Evolutionary conservation across 1,140 invertebrate species (phyloP), one percentile per base, ranked within the genome.

Genomic region (Pseudobourletiella spinata): DNA sequence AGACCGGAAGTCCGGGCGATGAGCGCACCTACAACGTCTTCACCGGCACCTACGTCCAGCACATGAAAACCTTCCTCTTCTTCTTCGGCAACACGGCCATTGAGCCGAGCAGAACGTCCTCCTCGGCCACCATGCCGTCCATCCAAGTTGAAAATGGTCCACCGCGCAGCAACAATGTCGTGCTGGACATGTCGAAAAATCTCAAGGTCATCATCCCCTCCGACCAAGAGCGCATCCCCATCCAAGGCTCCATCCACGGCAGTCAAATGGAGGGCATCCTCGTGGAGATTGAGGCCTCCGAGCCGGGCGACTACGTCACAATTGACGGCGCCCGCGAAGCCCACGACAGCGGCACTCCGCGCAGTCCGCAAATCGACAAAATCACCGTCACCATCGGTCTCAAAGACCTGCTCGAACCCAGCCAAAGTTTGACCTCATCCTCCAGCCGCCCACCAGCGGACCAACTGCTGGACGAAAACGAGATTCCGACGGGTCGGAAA

Each of bases 11-110:
- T 22, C 22, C 55, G 15, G 61, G 64, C 24, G 59, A 69, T 11
- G 65, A 71, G 29, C 70, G 67, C 1, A 73, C 70, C 14, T 74
- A 73, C 64, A 71, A 72, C 52, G 71, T 74, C 22, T 73, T 72
- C 60, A 74, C 73, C 15, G 73, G 72, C 44, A 71, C 69, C 0
- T 74, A 74, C 54, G 60, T 72, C 8, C 71, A 72, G 61, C 65
- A 72, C 51, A 59, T 59, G 6, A 73, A 73, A 43, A 74, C 73
- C 3, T 74, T 71, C 56, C 63, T 71, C 11, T 74, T 74, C 64
- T 73, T 74, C 66, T 73, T 73, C 65, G 73, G 72, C 16, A 73
- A 74, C 43, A 71, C 71, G 2, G 71, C 63, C 15, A 61, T 70
- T 35, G 56, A 61, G 14, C 42, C 66, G 16, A 61, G 29, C 14